Evolutionary conservation across 1,140 invertebrate genomes (phyloP).

Genomic region (Atta cephalotes): DNA sequence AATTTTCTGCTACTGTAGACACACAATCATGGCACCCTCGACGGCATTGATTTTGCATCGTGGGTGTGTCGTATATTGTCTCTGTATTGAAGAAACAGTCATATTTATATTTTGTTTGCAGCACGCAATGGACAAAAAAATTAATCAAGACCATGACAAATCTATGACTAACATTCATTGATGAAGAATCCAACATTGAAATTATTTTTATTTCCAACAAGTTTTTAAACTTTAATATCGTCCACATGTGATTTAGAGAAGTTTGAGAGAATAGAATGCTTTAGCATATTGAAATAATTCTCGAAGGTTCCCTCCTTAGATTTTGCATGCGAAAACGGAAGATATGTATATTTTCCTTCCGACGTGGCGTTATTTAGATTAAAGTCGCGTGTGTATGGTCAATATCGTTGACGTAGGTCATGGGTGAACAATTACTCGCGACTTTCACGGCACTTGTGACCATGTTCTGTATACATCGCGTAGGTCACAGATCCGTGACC

Average conservation of each 20-base stretch:
- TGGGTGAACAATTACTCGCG: constrained; percentile 37
- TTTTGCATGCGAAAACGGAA: not conserved
- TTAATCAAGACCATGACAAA: not conserved
- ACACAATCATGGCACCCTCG: constrained; percentile 1
- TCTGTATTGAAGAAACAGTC: not conserved
- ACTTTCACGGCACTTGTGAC: constrained; percentile 54
- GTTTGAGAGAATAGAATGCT: not conserved
- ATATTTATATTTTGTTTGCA: not conserved
- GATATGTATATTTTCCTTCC: constrained; percentile 28
- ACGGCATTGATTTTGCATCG: constrained; percentile 51
- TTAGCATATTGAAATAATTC: not conserved
- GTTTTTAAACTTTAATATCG: not conserved
- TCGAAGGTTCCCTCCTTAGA: not conserved
- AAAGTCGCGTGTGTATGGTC: constrained; percentile 64
- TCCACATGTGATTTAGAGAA: not conserved
- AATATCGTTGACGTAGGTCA: constrained; percentile 70
- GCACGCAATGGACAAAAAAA: not conserved
- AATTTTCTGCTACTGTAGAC: constrained; percentile 40
- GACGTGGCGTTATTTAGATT: constrained; percentile 15
- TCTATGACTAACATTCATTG: constrained; percentile 1
- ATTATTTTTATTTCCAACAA: not conserved
- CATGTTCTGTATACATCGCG: not conserved
- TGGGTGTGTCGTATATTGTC: constrained; percentile 5
- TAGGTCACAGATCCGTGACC: constrained; percentile 53
- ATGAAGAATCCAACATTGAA: not conserved